phyloP scores from a whole-genome alignment of 2,113 vertebrate genomes.

The Arvicanthis niloticus region DNA sequence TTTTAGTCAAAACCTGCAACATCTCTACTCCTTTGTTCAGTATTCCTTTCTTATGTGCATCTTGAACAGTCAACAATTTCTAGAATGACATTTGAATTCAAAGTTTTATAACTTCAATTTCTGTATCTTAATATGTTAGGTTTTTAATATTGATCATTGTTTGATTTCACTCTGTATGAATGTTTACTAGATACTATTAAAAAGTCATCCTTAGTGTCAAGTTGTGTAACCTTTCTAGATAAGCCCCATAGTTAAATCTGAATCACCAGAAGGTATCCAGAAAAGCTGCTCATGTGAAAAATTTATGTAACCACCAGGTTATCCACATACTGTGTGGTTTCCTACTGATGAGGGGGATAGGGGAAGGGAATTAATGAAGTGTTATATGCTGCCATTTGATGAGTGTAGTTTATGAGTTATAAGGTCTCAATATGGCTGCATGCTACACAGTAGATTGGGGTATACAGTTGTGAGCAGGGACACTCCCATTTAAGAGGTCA shows the following conservation, averaged over 20 bases:
- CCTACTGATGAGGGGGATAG: background rate
- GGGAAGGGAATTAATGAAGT: no score
- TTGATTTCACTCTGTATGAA: background rate
- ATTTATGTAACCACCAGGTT: background rate
- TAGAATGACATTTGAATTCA: background rate
- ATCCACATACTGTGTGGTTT: no score
- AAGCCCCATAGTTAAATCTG: background rate
- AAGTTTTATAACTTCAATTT: background rate
- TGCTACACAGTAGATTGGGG: background rate
- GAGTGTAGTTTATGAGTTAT: background rate
- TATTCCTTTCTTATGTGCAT: background rate
- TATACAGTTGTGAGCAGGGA: background rate
- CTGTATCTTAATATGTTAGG: background rate
- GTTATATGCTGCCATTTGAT: background rate
- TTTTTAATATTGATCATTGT: background rate
- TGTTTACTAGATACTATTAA: background rate
- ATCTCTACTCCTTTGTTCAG: background rate
- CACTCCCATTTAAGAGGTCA: background rate
- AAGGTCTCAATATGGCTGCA: accelerated
- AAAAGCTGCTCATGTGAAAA: background rate
- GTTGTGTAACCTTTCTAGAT: background rate
- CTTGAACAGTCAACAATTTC: background rate
- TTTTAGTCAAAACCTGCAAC: background rate
- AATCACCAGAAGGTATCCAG: background rate
- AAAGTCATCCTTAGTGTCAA: background rate